Conservation (phyloP, 2,113 vertebrate genomes). For the Paramormyrops kingsleyae region DNA sequence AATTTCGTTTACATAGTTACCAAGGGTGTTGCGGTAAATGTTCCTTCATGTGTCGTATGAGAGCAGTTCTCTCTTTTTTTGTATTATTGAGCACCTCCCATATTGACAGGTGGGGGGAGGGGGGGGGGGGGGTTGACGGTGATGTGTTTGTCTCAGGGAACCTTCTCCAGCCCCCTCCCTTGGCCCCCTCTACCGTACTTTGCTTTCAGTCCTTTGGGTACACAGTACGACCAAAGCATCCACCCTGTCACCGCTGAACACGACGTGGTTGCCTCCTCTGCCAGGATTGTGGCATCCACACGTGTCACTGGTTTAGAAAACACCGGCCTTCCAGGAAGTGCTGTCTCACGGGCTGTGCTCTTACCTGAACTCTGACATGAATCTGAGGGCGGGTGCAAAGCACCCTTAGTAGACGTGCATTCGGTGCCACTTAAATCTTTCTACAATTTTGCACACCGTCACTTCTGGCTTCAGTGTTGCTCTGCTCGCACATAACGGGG, state of each 20-base stretch:
- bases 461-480: background rate
- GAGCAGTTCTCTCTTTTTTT: background rate
- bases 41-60: background rate
- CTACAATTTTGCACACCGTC: background rate
- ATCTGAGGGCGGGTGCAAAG: background rate
- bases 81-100: background rate
- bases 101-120: background rate
- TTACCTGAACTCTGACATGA: background rate
- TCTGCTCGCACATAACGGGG: background rate
- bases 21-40: background rate
- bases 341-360: background rate
- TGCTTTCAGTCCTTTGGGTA: background rate
- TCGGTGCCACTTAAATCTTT: background rate
- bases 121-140: background rate
- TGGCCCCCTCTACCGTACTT: background rate
- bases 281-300: background rate
- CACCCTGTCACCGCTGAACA: background rate
- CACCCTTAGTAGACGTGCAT: background rate
- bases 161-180: background rate
- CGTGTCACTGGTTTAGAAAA: background rate
- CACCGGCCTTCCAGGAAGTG: background rate
- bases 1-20: background rate
- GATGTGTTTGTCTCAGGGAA: background rate
- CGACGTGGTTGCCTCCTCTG: background rate
- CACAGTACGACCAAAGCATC: background rate